Base-by-base conservation (phyloP, 30 jellyfish, hydroid and myxozoan genomes). In the Aurelia coerulea region DNA sequence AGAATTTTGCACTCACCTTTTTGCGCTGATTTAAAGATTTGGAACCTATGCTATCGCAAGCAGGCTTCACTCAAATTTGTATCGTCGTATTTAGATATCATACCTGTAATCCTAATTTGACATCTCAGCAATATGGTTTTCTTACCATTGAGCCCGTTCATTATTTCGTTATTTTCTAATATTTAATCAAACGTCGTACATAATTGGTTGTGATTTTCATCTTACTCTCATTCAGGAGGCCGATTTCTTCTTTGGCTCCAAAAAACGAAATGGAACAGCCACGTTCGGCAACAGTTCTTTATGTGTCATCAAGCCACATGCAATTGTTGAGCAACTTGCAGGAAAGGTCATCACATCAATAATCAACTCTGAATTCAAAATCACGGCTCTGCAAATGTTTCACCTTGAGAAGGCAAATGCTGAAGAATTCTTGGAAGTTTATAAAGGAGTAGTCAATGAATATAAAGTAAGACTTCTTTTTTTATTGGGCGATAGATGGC, bases 401-500 rank as follows among this genome's bases (percentile, higher is more conserved):
- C 91, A 96, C 50, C 65, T 95, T 81, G 99, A 95, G 83, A 95
- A 90, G 70, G 96, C 96, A 74, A 91, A 95, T 84, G 97, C 98
- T 15, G 99, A 95, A 68, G 99, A 95, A 65, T 95, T 95, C 59
- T 73, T 85, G 67, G 99, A 95, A 83, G 80, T 95, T 29, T 95
- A 95, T 79, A 95, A 95, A 83, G 99, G 99, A 23, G 99, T 95
- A 63, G 99, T 95, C 35, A 90, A 62, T 68, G 99, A 95, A 70
- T 95, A 90, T 90, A 67, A 96, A 64, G 99, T 95, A 84, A 68
- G 99, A 33, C 14, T 6, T 2, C 6, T 46, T 46, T 46, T 46
- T 13, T 9, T 0, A 5, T 1, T 46, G 56, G 56, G 14, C 12
- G 56, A 46, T 7, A 7, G 8, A 46, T 46, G 56, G 0, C 8